Percentiles rank a stretch among this genome's conserved stretches.
These are phyloP conservation scores for Drosophila repleta DNA, from an alignment of 1,140 invertebrate species.

Conservation along the genomic window DNA sequence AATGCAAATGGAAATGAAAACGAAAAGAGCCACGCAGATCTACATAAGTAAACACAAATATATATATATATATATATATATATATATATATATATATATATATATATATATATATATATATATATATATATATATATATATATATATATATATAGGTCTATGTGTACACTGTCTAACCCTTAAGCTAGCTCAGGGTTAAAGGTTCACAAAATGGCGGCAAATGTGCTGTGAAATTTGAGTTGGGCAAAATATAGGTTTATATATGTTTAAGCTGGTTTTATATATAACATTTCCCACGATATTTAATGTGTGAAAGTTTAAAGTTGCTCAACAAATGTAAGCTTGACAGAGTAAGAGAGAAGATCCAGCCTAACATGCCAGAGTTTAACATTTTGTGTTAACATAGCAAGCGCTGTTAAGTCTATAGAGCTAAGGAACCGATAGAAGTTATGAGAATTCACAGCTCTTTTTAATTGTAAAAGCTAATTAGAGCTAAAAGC, in stretches of 20 bases:
- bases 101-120: neutral
- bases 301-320: neutral
- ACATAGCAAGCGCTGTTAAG: neutral
- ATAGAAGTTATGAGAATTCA: too few species aligned
- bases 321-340: neutral
- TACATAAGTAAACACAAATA: constrained; percentile 21
- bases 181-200: constrained; percentile 12
- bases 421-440: too few species aligned
- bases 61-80: neutral
- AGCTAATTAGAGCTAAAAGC: neutral
- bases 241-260: too few species aligned
- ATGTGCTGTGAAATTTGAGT: neutral
- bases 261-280: neutral
- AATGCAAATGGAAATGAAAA: constrained; percentile 1
- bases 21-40: neutral
- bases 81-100: neutral
- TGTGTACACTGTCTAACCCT: neutral
- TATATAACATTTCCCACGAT: neutral
- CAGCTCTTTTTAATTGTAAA: too few species aligned
- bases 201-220: constrained; percentile 8
- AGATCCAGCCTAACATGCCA: neutral
- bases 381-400: neutral
- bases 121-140: neutral
- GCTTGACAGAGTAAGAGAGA: neutral
- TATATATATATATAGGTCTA: neutral